Base-by-base conservation (phyloP, 1,140 invertebrate species). In the Lepidostoma basale region DNA sequence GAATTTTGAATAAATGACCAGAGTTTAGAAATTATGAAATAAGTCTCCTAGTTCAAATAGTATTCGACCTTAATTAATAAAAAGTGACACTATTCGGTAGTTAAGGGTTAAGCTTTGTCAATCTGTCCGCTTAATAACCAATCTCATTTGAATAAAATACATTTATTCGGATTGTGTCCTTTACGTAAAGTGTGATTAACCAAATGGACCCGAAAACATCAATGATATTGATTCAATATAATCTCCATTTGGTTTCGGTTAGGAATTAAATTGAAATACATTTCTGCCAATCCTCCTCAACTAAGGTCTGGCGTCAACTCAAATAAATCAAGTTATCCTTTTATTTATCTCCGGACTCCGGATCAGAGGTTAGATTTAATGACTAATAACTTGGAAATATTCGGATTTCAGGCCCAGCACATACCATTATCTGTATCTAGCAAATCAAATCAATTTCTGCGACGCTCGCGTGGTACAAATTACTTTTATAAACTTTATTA, bases 131-230 rank as follows among this genome's bases (percentile, higher is more conserved):
- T 23, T 49, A 23, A 49, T 49, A n/a, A n/a, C n/a, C 22, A 18
- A 49, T 49, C 45, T 22, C 45, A 49, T 49, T 49, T 49, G 23
- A 49, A 49, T 49, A 49, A 49, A 49, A 49, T 49, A 49, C n/a
- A 49, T 49, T 23, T 23, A 18, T 6, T 49, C 20, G 45, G 45
- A 49, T 16, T 54, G 49, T 30, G 49, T 30, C 49, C 49, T 54
- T 54, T 54, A 30, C 20, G 49, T 54, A 22, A 54, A 54, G 49
- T 30, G 49, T 28, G 49, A 30, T 54, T 54, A 54, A 54, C 20
- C 20, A 54, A 54, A 54, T 30, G 49, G n/a, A 54, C 49, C 49
- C n/a, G 20, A 54, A 54, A 54, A 54, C 26, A 54, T 54, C 49
- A 30, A 28, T 54, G 49, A 54, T 54, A 54, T 54, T 54, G 26